Base-by-base conservation (phyloP, 2,113 vertebrate genomes). In the Semnopithecus entellus region DNA sequence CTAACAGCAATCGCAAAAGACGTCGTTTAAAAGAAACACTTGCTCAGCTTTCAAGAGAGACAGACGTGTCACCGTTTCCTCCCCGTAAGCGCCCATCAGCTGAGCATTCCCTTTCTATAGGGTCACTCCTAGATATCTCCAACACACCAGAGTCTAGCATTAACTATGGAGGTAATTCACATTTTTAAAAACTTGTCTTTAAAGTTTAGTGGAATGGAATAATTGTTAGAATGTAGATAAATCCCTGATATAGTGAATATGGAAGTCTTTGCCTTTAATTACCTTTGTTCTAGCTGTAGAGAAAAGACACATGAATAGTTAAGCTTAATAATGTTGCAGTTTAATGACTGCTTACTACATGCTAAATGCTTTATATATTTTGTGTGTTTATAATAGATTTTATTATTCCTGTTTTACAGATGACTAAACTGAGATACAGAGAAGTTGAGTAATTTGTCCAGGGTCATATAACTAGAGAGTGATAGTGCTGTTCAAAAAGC, bases 91-190 rank as follows among this genome's bases (percentile, higher is more conserved):
- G 99, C 35, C 99, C 99, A 0, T 99, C 99, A 1, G 99, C 99
- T 32, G 99, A 99, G 55, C 99, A 99, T 98, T 99, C 99, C 0
- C 98, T 99, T 91, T 99, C 99, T 0, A 99, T 99, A 84, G 99
- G 99, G 3, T 99, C 99, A 55, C 98, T 99, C 83, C 98, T 99
- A 86, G 99, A 99, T 98, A 99, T 99, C 97, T 99, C 99, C 57
- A 99, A 99, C 97, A 99, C 99, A 25, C 99, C 99, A 0, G 99
- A 99, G 9, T 99, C 99, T 0, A 99, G 99, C 97, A 97, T 99
- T 95, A 93, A 98, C 40, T 98, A 98, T 38, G 98, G 98, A 99
- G 99, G 99, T 99, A 98, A 97, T 90, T 91, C 38, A 94, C n/a
- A 75, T 75, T 94, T 12, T 88, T 3, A 13, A 61, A 88, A 82